Conservation (phyloP, 2,888 invertebrate genomes). For the Emesis furor region DNA sequence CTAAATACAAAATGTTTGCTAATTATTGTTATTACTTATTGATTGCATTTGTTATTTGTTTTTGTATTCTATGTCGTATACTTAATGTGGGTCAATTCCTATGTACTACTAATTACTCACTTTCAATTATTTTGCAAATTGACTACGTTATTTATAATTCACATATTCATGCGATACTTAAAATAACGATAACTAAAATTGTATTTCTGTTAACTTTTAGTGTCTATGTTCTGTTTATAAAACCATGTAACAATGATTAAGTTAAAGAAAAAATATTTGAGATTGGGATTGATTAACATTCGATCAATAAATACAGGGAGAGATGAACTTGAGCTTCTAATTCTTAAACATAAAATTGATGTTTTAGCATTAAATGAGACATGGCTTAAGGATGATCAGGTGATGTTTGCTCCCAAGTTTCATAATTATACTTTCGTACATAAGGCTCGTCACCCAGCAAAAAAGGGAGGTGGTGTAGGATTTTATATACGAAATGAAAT, state of each 20-base stretch:
- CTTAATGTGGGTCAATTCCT: no score
- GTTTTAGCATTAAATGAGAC: slow-evolving; percentile 6
- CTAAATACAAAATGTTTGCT: no score
- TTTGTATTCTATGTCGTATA: no score
- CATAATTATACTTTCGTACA: background rate
- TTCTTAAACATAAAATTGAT: background rate
- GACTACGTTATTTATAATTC: no score
- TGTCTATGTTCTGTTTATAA: background rate
- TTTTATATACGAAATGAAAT: background rate
- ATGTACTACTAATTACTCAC: no score
- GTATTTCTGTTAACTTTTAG: background rate
- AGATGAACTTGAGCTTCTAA: background rate
- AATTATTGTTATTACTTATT: no score
- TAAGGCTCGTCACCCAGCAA: background rate
- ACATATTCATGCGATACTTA: no score
- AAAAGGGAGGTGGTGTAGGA: background rate
- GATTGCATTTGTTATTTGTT: no score
- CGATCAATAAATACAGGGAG: background rate
- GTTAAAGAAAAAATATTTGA: background rate
- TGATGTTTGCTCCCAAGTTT: background rate
- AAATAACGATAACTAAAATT: no score
- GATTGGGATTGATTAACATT: background rate
- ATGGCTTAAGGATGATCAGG: background rate
- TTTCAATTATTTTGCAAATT: no score
- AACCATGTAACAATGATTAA: background rate